Base-by-base conservation (phyloP, 1,140 invertebrate genomes). In the Pogonomyrmex californicus region DNA sequence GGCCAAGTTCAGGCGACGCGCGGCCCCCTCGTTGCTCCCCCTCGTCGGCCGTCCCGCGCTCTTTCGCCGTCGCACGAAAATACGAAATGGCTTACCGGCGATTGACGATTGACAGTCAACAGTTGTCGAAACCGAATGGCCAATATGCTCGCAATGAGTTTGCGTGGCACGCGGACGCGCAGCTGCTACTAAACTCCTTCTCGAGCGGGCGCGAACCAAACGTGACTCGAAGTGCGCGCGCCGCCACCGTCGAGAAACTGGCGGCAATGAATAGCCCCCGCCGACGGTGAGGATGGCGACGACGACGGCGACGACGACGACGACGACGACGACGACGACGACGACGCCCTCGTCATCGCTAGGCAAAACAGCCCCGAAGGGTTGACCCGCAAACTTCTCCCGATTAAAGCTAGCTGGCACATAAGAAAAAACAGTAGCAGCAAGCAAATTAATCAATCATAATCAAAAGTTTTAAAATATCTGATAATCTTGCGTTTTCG, bases 151-250 rank as follows among this genome's bases (percentile, higher is more conserved):
- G 38, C 71, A 41, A 90, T 76, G 73, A 81, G 56, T 90, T 62
- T 14, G 68, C 60, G 89, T 76, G 75, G 70, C 90, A 86, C 87
- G 88, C 90, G 90, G 83, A 66, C 88, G 77, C 90, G 66, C 78
- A 82, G 73, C 90, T 76, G 56, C 82, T 85, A 91, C 90, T 91
- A 89, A 91, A 79, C 86, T 47, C 65, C 73, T 66, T 54, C 51
- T 73, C 77, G 33, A 70, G 33, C 77, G 66, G 41, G 30, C 62
- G 62, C 86, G 90, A 91, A 91, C 89, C 77, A 90, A 91, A 91
- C 90, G 90, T 90, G 89, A 91, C 88, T 91, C 90, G 71, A 86
- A 88, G 73, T 88, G 89, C 89, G 90, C 78, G 89, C 89, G 86
- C 88, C 82, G 73, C 65, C 36, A 17, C 30, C 56, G n/a, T 62